Conservation (phyloP, 1,140 invertebrate species). For the Drosophila prosaltans region DNA sequence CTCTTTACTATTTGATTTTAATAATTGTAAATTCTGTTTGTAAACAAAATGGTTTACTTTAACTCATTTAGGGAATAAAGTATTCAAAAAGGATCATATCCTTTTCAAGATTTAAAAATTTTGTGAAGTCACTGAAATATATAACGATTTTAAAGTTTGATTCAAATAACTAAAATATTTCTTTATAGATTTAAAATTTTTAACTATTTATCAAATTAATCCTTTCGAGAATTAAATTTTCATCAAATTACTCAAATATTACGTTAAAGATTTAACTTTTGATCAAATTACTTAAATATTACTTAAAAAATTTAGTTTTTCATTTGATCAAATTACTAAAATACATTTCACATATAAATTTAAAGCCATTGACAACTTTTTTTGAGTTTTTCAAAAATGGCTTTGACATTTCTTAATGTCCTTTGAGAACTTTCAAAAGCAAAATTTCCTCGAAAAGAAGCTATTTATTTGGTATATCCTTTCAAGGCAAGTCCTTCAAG, state of each 20-base stretch:
- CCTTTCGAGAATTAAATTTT: not conserved
- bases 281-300: not conserved
- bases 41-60: too few species aligned
- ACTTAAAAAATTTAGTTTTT: not conserved
- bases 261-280: not conserved
- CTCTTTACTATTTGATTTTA: too few species aligned
- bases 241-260: not conserved
- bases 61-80: too few species aligned
- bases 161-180: too few species aligned
- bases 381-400: not conserved
- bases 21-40: too few species aligned
- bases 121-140: too few species aligned
- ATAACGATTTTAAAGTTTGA: too few species aligned
- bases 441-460: not conserved
- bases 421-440: not conserved
- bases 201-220: too few species aligned
- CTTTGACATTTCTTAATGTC: not conserved
- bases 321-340: too few species aligned
- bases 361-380: not conserved
- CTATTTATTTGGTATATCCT: not conserved
- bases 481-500: conserved; percentile 4
- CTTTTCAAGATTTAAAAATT: too few species aligned
- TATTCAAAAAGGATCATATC: too few species aligned
- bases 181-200: too few species aligned
- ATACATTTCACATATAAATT: not conserved